Evolutionary conservation across 2,797 vertebrate genomes (phyloP).

Genomic region (Tapera naevia): DNA sequence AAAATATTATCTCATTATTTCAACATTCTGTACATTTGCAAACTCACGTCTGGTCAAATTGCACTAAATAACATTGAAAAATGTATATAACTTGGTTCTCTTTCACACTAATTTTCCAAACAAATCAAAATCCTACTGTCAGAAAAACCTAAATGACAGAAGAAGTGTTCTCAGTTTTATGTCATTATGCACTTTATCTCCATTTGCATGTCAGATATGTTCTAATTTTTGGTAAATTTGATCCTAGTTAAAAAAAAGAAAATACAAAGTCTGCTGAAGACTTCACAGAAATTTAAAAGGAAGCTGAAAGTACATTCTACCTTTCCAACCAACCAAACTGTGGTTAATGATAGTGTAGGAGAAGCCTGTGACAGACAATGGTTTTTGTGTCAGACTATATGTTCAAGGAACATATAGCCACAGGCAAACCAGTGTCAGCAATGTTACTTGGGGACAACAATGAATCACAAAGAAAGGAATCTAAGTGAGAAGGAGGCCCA

Average conservation of each 20-base stretch:
- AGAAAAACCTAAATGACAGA: background rate
- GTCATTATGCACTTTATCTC: background rate
- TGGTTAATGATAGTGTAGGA: background rate
- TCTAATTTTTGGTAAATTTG: background rate
- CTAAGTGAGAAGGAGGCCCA: background rate
- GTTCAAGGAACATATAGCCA: slow-evolving; percentile 50
- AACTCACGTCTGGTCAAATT: background rate
- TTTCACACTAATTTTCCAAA: background rate
- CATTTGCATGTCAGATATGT: background rate
- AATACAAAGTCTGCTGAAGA: background rate
- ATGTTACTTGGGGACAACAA: slow-evolving; percentile 28
- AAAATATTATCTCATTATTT: background rate
- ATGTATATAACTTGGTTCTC: background rate
- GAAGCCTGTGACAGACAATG: background rate
- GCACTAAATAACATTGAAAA: background rate
- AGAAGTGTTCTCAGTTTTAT: background rate
- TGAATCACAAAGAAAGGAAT: slow-evolving; percentile 10
- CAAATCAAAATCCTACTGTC: background rate
- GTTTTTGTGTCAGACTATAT: slow-evolving; percentile 22
- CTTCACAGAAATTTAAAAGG: background rate
- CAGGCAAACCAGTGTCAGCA: slow-evolving; percentile 49
- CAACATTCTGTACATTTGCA: background rate
- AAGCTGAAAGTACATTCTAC: background rate
- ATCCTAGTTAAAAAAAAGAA: background rate
- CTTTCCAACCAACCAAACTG: background rate